These are phyloP conservation scores for Athalia cordata DNA, from an alignment of 2,888 invertebrate species.

Conservation along the genomic window DNA sequence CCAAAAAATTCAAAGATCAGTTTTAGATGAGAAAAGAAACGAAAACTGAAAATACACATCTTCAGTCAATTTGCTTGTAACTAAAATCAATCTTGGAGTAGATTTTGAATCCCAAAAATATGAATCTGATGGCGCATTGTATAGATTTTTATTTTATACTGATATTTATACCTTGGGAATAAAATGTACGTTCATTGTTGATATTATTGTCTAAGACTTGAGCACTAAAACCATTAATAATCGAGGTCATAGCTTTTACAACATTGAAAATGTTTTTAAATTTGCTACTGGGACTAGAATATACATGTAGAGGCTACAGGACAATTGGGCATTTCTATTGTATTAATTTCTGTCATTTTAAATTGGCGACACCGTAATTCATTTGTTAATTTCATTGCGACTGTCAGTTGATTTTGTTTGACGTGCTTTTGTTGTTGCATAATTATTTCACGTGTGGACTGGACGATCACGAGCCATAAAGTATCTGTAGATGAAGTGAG, in stretches of 20 bases:
- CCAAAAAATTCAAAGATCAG: constrained; percentile 29
- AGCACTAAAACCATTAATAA: constrained; percentile 15
- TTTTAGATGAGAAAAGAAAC: constrained; percentile 1
- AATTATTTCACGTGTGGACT: constrained; percentile 38
- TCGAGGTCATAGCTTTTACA: constrained; percentile 31
- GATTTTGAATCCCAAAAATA: neutral
- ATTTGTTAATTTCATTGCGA: constrained; percentile 6
- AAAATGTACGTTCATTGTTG: neutral
- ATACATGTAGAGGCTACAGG: neutral
- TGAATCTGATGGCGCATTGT: too few species aligned
- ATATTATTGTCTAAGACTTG: constrained; percentile 27
- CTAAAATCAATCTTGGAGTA: neutral
- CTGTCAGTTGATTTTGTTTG: constrained; percentile 18
- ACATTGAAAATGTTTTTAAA: neutral
- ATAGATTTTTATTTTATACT: too few species aligned
- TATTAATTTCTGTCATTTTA: neutral
- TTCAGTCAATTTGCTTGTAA: neutral
- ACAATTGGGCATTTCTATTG: neutral
- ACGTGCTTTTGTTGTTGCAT: constrained; percentile 38
- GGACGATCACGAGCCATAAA: neutral
- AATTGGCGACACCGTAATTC: neutral
- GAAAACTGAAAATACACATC: neutral
- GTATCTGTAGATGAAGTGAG: constrained; percentile 16
- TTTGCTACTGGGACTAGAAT: neutral
- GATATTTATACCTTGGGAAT: constrained; percentile 2